These are phyloP conservation scores for Drosophila hamatofila DNA, from an alignment of 2,888 invertebrate species.

Conservation along the genomic window DNA sequence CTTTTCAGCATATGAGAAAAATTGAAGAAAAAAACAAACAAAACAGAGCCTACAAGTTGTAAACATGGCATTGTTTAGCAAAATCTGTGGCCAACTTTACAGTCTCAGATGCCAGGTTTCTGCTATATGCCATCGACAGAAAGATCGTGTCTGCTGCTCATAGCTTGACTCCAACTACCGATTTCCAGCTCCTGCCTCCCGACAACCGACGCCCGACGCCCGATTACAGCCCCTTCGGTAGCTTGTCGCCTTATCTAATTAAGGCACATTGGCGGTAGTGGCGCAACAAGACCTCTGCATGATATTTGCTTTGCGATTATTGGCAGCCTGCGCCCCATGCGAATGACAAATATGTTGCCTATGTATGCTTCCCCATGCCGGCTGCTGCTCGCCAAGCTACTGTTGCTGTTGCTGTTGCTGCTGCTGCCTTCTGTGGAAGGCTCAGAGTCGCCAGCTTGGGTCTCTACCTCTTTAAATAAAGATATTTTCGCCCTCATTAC, in stretches of 20 bases:
- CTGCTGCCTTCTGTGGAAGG: constrained; percentile 61
- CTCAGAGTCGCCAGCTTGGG: constrained; percentile 37
- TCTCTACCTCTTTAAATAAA: constrained; percentile 68
- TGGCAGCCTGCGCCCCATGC: constrained; percentile 64
- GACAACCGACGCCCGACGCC: constrained; percentile 8
- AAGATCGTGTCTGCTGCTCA: constrained; percentile 69
- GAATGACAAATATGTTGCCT: constrained; percentile 76
- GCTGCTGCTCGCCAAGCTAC: constrained; percentile 12
- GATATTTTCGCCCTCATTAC: constrained; percentile 82
- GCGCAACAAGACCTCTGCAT: constrained; percentile 72
- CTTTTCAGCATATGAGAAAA: constrained; percentile 8
- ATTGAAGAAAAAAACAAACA: not conserved
- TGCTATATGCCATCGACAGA: constrained; percentile 53
- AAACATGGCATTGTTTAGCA: constrained; percentile 79
- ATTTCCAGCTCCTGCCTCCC: constrained; percentile 1
- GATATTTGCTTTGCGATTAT: constrained; percentile 77
- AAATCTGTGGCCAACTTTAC: constrained; percentile 16
- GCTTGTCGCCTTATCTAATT: constrained; percentile 81
- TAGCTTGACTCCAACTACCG: constrained; percentile 33
- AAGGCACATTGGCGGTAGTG: constrained; percentile 68
- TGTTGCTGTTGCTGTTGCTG: constrained; percentile 1
- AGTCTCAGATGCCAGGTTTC: constrained; percentile 31
- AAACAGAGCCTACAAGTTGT: constrained; percentile 78
- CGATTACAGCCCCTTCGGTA: constrained; percentile 29
- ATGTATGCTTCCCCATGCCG: constrained; percentile 37